These are phyloP conservation scores for Limnephilus rhombicus DNA, from an alignment of 2,888 invertebrate genomes.

Conservation along the genomic window DNA sequence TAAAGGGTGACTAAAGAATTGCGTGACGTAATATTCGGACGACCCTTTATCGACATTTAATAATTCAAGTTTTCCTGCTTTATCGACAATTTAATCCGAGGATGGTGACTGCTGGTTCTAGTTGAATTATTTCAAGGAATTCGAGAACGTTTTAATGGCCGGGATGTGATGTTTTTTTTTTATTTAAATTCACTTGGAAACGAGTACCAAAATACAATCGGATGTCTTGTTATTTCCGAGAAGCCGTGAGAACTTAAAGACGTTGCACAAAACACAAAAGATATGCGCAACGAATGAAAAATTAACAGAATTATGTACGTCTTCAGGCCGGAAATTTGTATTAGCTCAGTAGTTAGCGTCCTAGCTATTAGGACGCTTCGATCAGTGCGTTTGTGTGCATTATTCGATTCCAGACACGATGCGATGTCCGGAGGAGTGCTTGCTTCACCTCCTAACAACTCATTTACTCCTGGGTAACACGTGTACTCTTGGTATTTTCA, in stretches of 20 bases:
- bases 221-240: not conserved
- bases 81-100: not conserved
- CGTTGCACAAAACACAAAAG: slow-evolving; percentile 33
- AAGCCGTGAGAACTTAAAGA: slow-evolving; percentile 19
- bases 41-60: not conserved
- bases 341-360: not conserved
- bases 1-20: not conserved
- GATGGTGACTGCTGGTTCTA: not conserved
- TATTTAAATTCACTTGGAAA: not conserved
- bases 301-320: slow-evolving; percentile 7
- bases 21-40: not conserved
- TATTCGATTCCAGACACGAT: not conserved
- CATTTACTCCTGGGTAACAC: too few species aligned
- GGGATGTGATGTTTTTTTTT: not conserved
- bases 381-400: not conserved
- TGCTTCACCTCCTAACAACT: too few species aligned
- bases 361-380: not conserved
- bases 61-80: not conserved
- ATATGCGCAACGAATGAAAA: slow-evolving; percentile 32
- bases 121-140: not conserved
- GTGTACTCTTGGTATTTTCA: too few species aligned
- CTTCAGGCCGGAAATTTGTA: slow-evolving; percentile 13
- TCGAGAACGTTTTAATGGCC: not conserved
- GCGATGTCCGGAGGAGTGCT: not conserved
- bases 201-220: not conserved